Evolutionary conservation across 2,113 vertebrate species (phyloP), one percentile per base, ranked within the genome.

Genomic region (Arothron firmamentum): DNA sequence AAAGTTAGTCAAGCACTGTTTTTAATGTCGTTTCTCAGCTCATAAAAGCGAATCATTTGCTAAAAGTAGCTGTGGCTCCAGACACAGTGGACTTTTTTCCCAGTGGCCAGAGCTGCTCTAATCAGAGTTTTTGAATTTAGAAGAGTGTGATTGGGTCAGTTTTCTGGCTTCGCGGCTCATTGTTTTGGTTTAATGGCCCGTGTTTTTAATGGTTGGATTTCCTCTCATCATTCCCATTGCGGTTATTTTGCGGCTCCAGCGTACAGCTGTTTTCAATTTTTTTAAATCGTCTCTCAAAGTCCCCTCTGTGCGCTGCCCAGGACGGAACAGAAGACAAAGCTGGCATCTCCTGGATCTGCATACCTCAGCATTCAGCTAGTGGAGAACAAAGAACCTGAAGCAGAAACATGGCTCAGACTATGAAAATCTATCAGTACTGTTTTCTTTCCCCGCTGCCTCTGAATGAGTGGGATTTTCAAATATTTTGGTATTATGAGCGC

Each of bases 1-100:
- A 74, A 97, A 92, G 96, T 98, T 84, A 91, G 83, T 84, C 1
- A 18, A 9, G 43, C n/a, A 7, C 6, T 47, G 17, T 11, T 12
- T 38, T 38, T 38, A 38, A 38, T 38, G 34, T 12, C 2, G 34
- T 38, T 38, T 38, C 34, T 38, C 34, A 38, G 34, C 34, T 38
- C 11, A 38, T 38, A 38, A 38, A 38, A 1, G 3, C 12, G 34
- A 12, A 38, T 38, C 8, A 38, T 38, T 38, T 11, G 34, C 8
- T 38, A 11, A 38, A 38, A 9, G 34, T 38, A 12, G 34, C 34
- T 12, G 9, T 38, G 34, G 34, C 34, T 38, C 34, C 34, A 38
- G 34, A 38, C 25, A 28, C 25, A 28, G 25, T 28, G 25, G 25
- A 28, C 25, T 28, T 28, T 3, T 38, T 38, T n/a, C n/a, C 11